Conservation (phyloP, 1,140 invertebrate species). For the Centruroides vittatus region DNA sequence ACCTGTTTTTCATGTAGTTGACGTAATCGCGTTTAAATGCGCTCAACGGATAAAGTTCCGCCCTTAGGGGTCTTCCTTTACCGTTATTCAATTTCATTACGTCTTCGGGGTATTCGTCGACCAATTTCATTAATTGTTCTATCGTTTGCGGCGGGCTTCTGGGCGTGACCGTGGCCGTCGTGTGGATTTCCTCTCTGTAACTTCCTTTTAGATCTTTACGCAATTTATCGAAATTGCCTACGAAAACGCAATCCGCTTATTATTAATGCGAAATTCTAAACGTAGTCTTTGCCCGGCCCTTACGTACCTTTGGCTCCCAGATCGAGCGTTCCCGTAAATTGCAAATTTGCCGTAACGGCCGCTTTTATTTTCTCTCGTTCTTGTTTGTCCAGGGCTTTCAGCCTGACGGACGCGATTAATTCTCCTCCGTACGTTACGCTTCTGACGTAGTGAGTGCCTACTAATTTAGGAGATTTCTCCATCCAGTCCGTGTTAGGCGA, state of each 20-base stretch:
- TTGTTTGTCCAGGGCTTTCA: not conserved
- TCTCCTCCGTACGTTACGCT: conserved; percentile 13
- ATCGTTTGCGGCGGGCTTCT: conserved; percentile 1
- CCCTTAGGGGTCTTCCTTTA: conserved; percentile 3
- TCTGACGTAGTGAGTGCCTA: conserved; percentile 10
- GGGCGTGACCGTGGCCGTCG: conserved; percentile 2
- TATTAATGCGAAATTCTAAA: not conserved
- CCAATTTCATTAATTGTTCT: conserved; percentile 5
- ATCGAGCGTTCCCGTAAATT: conserved; percentile 1
- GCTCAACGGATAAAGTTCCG: conserved; percentile 8
- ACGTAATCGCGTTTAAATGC: not conserved
- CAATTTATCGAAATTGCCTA: conserved; percentile 8
- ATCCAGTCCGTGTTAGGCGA: conserved; percentile 3
- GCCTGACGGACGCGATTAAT: conserved; percentile 8
- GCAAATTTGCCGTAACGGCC: conserved; percentile 7
- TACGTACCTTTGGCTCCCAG: conserved; percentile 4
- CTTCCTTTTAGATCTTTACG: not conserved
- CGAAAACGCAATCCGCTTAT: not conserved
- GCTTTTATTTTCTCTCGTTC: conserved; percentile 7
- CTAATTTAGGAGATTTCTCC: not conserved
- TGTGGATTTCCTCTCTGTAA: conserved; percentile 8
- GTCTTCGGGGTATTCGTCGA: conserved; percentile 6
- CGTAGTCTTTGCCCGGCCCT: not conserved
- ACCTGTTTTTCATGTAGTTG: conserved; percentile 10
- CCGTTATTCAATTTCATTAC: conserved; percentile 9